A percentile compares a stretch with the other conserved stretches of the same genome.
Conservation (phyloP, 2,797 vertebrate genomes). For the Atherinosoma microstoma region DNA sequence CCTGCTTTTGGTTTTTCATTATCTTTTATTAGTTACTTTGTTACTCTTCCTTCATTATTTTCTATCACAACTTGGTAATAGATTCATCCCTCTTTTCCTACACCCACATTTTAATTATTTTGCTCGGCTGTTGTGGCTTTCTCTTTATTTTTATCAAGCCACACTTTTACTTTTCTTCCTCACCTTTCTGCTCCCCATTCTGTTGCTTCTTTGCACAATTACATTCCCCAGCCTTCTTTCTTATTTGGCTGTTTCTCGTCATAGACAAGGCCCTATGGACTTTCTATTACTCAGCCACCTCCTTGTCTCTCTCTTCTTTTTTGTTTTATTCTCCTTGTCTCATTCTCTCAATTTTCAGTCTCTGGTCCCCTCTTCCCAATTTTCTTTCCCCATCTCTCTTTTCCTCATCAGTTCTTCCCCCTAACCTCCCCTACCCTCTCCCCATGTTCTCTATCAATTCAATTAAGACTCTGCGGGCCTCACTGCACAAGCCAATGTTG, state of each 20-base stretch:
- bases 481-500: slow-evolving; percentile 75
- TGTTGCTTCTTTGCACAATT: slow-evolving; percentile 13
- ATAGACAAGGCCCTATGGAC: slow-evolving; percentile 25
- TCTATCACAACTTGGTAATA: slow-evolving; percentile 56
- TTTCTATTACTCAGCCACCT: slow-evolving; percentile 33
- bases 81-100: slow-evolving; percentile 50
- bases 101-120: slow-evolving; percentile 58
- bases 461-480: slow-evolving; percentile 75
- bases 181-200: slow-evolving; percentile 23
- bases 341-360: slow-evolving; percentile 38
- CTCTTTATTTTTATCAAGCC: slow-evolving; percentile 49
- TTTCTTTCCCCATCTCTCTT: slow-evolving; percentile 47
- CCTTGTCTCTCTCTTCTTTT: slow-evolving; percentile 1
- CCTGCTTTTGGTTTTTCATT: slow-evolving; percentile 59
- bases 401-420: slow-evolving; percentile 58
- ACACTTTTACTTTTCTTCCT: slow-evolving; percentile 7
- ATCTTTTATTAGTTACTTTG: slow-evolving; percentile 66
- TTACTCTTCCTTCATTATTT: slow-evolving; percentile 64
- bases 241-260: slow-evolving; percentile 21
- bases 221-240: slow-evolving; percentile 41
- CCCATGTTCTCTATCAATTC: slow-evolving; percentile 68
- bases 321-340: slow-evolving; percentile 41
- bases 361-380: slow-evolving; percentile 34
- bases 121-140: slow-evolving; percentile 16
- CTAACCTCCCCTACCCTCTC: slow-evolving; percentile 31